phyloP scores from a whole-genome alignment of 2,113 vertebrate species.

The Muntiacus reevesi region DNA sequence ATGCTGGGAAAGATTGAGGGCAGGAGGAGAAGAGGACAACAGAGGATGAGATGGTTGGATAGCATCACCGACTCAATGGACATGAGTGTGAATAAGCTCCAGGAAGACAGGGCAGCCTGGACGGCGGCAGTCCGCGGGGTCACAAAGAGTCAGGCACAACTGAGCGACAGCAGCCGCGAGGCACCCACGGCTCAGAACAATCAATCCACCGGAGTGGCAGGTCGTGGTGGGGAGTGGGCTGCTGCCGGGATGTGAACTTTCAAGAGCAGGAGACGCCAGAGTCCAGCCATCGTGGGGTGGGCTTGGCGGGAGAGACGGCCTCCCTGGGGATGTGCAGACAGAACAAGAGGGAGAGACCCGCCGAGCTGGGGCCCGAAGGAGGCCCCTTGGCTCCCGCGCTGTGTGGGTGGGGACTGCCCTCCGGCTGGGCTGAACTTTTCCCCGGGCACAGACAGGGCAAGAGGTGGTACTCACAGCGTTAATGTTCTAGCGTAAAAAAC shows the following conservation, averaged over 20 bases:
- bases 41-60: neutral
- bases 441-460: rapidly evolving
- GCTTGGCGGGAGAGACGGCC: neutral
- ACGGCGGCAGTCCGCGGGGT: rapidly evolving
- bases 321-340: neutral
- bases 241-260: rapidly evolving
- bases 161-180: rapidly evolving
- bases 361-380: rapidly evolving
- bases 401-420: rapidly evolving
- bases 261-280: neutral
- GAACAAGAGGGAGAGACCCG: rapidly evolving
- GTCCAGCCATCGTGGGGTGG: rapidly evolving
- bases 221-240: rapidly evolving
- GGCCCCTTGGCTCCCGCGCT: neutral
- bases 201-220: rapidly evolving
- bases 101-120: neutral
- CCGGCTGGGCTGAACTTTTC: neutral
- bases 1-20: neutral
- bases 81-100: neutral
- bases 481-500: neutral
- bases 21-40: neutral
- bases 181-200: neutral
- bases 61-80: rapidly evolving
- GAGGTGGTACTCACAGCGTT: rapidly evolving
- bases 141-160: neutral